phyloP scores from a whole-genome alignment of 2,797 vertebrate species.

The Tenualosa thibaudeaui region DNA sequence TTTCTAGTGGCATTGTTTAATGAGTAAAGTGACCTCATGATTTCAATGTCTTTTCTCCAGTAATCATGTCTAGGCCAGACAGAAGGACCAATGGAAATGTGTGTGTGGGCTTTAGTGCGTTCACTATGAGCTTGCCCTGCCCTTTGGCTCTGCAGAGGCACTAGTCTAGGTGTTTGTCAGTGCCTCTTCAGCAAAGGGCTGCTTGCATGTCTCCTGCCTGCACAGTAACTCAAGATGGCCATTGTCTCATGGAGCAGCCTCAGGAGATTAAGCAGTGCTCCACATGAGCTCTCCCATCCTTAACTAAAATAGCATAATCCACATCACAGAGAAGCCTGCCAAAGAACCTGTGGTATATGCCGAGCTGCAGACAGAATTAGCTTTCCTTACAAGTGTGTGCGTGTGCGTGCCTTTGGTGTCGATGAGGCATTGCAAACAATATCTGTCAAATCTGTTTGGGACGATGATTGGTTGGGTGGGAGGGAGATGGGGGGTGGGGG shows the following conservation, averaged over 20 bases:
- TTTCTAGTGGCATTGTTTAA: too few relatives aligned
- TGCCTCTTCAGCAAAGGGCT: not conserved
- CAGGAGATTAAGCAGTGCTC: not conserved
- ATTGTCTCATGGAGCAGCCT: not conserved
- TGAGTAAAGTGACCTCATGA: too few relatives aligned
- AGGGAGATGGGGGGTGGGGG: conserved; percentile 24
- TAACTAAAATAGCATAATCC: conserved; percentile 6
- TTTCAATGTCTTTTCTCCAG: too few relatives aligned
- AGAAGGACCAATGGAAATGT: not conserved
- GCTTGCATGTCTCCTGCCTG: not conserved
- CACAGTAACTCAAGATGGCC: not conserved
- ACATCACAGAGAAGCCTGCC: not conserved
- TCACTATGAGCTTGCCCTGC: not conserved
- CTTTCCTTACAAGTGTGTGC: not conserved
- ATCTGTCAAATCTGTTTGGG: conserved; percentile 39
- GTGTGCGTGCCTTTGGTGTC: conserved; percentile 42
- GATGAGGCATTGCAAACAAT: conserved; percentile 46
- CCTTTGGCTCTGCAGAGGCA: not conserved
- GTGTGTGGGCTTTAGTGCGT: not conserved
- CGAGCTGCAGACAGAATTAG: not conserved
- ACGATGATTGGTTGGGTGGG: conserved; percentile 35
- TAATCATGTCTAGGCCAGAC: too few relatives aligned
- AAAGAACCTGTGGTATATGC: not conserved
- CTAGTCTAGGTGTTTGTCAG: not conserved
- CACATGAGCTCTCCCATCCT: not conserved